phyloP scores from a whole-genome alignment of 2,797 vertebrate species.

The Acanthornis magna region DNA sequence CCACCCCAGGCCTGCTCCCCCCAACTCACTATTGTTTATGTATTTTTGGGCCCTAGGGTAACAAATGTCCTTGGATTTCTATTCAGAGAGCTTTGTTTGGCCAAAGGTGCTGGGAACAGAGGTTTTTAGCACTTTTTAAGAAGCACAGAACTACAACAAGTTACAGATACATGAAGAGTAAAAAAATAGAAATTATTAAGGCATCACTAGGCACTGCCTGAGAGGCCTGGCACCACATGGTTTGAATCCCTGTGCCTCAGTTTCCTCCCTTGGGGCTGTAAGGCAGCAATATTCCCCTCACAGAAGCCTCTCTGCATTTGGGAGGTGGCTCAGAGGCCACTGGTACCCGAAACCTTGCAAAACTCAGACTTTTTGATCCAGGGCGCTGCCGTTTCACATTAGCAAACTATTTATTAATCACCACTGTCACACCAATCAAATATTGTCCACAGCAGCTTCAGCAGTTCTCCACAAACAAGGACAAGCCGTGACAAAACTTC shows the following conservation, averaged over 20 bases:
- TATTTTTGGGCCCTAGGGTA: no score
- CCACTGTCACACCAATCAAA: neutral
- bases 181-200: no score
- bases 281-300: neutral
- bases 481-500: neutral
- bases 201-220: neutral
- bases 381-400: neutral
- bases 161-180: no score
- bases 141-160: no score
- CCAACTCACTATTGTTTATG: no score
- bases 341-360: neutral
- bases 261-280: neutral
- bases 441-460: neutral
- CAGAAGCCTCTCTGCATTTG: neutral
- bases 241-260: neutral
- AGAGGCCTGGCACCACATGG: rapidly evolving
- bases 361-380: neutral
- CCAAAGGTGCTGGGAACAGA: no score
- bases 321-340: neutral
- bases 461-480: neutral
- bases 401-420: neutral
- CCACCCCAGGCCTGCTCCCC: no score
- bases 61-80: no score
- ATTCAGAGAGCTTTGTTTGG: no score
- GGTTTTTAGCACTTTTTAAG: no score